Percentiles rank a stretch among this genome's conserved stretches.
Evolutionary conservation across 2,888 invertebrate genomes (phyloP).

Genomic region (Schizaphis graminum): DNA sequence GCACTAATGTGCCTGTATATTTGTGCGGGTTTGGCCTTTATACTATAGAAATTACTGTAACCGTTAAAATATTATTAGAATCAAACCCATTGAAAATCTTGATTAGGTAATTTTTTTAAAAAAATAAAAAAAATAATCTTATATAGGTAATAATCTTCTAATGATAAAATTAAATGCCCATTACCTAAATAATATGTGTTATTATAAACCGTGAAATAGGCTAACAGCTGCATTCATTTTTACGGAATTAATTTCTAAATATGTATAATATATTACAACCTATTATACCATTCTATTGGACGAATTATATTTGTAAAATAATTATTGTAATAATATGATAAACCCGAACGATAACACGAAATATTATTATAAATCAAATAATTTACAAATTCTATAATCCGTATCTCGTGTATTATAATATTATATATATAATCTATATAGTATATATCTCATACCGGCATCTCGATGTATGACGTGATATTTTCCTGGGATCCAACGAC

Average conservation of each 20-base stretch:
- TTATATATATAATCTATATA: background rate
- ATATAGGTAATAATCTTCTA: background rate
- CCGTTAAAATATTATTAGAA: background rate
- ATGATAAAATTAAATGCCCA: background rate
- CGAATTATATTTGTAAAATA: too few relatives aligned
- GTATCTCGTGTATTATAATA: background rate
- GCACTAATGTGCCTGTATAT: background rate
- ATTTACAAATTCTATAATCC: background rate
- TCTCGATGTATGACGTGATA: background rate
- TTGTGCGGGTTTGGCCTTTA: background rate
- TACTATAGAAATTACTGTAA: background rate
- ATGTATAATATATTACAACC: background rate
- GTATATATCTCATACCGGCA: background rate
- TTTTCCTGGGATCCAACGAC: background rate
- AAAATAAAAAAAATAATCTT: background rate
- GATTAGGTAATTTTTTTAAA: background rate
- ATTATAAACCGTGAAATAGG: background rate
- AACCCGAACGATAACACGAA: too few relatives aligned
- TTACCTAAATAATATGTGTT: background rate
- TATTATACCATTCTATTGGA: background rate
- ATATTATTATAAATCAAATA: background rate
- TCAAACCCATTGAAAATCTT: background rate
- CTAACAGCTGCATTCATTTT: background rate
- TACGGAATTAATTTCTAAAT: background rate
- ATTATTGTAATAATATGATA: too few relatives aligned